Evolutionary conservation across 1,140 invertebrate genomes (phyloP).

Genomic region (Brachystomella parvula): DNA sequence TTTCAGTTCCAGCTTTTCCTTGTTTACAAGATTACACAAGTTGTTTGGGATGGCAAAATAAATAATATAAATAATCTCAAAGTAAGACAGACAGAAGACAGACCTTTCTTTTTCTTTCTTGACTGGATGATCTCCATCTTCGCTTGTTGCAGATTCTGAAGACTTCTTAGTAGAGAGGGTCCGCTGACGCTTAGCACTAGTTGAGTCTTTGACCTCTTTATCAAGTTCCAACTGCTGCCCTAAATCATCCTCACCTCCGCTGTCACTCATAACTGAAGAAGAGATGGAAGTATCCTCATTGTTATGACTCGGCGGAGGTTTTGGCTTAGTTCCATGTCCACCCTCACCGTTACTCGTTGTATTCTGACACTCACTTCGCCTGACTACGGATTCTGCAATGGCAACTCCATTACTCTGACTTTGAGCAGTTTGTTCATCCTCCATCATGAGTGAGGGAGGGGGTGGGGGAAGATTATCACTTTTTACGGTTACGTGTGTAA

Average conservation of each 20-base stretch:
- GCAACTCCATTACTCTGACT: slow-evolving; percentile 9
- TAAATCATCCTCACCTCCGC: slow-evolving; percentile 25
- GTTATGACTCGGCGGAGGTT: slow-evolving; percentile 16
- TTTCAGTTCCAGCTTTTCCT: too few relatives aligned
- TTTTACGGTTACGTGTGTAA: slow-evolving; percentile 23
- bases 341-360: neutral
- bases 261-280: slow-evolving; percentile 37
- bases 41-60: too few relatives aligned
- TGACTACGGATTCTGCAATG: neutral
- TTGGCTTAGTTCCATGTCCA: neutral
- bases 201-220: slow-evolving; percentile 13
- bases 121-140: neutral
- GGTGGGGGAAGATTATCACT: slow-evolving; percentile 35
- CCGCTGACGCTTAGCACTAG: too few relatives aligned
- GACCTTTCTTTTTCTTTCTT: slow-evolving; percentile 12
- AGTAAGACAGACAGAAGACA: slow-evolving; percentile 6
- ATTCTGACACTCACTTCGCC: slow-evolving; percentile 1
- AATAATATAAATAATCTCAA: too few relatives aligned
- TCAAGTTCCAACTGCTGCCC: slow-evolving; percentile 7
- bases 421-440: slow-evolving; percentile 3
- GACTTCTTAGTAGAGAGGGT: slow-evolving; percentile 5
- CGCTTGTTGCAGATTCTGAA: neutral
- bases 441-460: slow-evolving; percentile 13
- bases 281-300: slow-evolving; percentile 37
- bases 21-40: too few relatives aligned